Evolutionary conservation across 2,113 vertebrate genomes (phyloP).

Genomic region (Vicugna pacos): DNA sequence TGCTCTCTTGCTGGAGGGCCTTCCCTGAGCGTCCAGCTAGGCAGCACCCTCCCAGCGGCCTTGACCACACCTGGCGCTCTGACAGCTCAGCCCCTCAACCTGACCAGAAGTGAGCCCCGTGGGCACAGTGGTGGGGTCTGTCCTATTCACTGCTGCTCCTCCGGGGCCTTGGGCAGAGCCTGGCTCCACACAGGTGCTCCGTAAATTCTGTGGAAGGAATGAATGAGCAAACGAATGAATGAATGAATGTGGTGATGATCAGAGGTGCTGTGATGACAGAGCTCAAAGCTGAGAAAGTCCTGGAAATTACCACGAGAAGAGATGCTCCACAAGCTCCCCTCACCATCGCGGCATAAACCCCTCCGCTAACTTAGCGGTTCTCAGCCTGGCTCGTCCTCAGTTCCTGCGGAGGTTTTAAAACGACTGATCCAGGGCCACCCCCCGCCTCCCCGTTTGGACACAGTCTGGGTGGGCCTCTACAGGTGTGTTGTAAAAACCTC

Average conservation of each 20-base stretch:
- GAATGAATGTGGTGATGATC: no score
- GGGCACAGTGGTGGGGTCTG: neutral
- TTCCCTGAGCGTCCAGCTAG: neutral
- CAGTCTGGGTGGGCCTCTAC: neutral
- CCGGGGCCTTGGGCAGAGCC: neutral
- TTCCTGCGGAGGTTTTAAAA: neutral
- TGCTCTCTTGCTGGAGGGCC: neutral
- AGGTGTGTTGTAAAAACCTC: neutral
- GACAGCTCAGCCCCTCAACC: neutral
- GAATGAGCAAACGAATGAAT: accelerated
- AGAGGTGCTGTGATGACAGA: accelerated
- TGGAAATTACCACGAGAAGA: accelerated
- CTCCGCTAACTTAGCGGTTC: neutral
- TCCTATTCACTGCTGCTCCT: no score
- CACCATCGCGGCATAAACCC: no score
- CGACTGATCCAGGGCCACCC: accelerated
- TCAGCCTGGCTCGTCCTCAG: neutral
- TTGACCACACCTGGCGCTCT: accelerated
- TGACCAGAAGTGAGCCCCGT: neutral
- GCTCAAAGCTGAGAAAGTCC: accelerated
- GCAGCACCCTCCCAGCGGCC: neutral
- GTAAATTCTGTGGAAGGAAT: neutral
- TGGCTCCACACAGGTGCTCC: neutral
- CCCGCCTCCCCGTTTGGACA: no score
- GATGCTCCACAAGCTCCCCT: accelerated